Evolutionary conservation across 2,797 vertebrate genomes (phyloP), one percentile per base, ranked within the genome.

Genomic region (Coracias cyanogaster): DNA sequence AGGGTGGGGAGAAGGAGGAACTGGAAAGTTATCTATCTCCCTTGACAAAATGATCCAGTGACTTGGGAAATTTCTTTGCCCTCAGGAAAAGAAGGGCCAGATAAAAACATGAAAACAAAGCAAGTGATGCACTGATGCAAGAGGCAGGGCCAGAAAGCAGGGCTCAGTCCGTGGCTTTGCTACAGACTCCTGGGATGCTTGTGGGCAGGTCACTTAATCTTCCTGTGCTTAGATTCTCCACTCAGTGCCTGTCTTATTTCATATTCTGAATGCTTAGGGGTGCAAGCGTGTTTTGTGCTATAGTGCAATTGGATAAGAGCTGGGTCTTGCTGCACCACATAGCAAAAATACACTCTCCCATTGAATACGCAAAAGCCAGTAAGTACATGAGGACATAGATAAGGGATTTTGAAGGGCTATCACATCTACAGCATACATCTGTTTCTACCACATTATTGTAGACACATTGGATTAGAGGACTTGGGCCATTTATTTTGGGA

Each of bases 41-140:
- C 81, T 94, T 94, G 74, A 96, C 94, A 96, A 96, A 96, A 92
- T 67, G 87, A 94, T 94, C 86, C 90, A 93, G 85, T 66, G 69
- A 76, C 87, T 91, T 89, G 93, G 90, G 58, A 94, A 94, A 92
- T 94, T 88, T 95, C 69, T 94, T 49, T 93, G 49, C 70, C 94
- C 55, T 60, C 39, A 43, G 49, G 89, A 83, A 76, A 88, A 83
- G 93, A 89, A 92, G 28, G 82, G 74, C 64, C 70, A 82, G 84
- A 73, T 39, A 93, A 89, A 97, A 93, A 54, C 66, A 93, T 94
- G 69, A 91, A 89, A 93, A 95, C 90, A 95, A 95, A 96, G 82
- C 55, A 74, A 96, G 64, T 76, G 92, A 88, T 78, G 78, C 82
- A 94, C 87, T 57, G 90, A 94, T 83, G 93, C 26, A 81, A 94